Evolutionary conservation across 2,888 invertebrate species (phyloP).

Genomic region (Epistrophe eligans): DNA sequence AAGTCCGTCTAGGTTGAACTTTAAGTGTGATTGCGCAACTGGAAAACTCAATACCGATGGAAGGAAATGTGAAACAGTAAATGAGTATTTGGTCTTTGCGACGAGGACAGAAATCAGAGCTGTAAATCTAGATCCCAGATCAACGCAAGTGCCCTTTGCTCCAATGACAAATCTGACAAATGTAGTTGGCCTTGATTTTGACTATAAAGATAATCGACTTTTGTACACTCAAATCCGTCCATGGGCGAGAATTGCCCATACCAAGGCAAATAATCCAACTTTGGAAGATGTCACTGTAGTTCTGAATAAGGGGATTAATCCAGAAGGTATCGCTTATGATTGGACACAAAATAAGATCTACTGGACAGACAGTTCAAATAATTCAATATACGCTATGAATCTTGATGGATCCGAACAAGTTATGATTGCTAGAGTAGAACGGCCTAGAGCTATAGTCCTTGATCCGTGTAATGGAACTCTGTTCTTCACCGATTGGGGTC

Average conservation of each 20-base stretch:
- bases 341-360: slow-evolving; percentile 99
- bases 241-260: slow-evolving; percentile 94
- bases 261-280: slow-evolving; percentile 89
- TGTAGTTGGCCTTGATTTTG: slow-evolving; percentile 98
- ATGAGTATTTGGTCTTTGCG: slow-evolving; percentile 96
- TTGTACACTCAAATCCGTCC: slow-evolving; percentile 97
- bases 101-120: slow-evolving; percentile 97
- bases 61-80: slow-evolving; percentile 91
- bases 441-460: slow-evolving; percentile 97
- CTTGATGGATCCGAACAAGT: slow-evolving; percentile 93
- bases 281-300: slow-evolving; percentile 87
- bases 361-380: slow-evolving; percentile 98
- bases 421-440: slow-evolving; percentile 96
- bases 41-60: slow-evolving; percentile 89
- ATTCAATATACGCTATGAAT: slow-evolving; percentile 97
- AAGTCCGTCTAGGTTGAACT: slow-evolving; percentile 84
- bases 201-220: slow-evolving; percentile 93
- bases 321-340: slow-evolving; percentile 97
- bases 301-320: slow-evolving; percentile 92
- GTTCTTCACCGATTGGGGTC: slow-evolving; percentile 98
- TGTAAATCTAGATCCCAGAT: slow-evolving; percentile 93
- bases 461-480: slow-evolving; percentile 98
- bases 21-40: slow-evolving; percentile 95
- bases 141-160: slow-evolving; percentile 92
- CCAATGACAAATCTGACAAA: slow-evolving; percentile 94